A percentile compares a stretch with the other conserved stretches of the same genome.
phyloP scores from a whole-genome alignment of 2,113 vertebrate genomes.

The Saccopteryx bilineata region DNA sequence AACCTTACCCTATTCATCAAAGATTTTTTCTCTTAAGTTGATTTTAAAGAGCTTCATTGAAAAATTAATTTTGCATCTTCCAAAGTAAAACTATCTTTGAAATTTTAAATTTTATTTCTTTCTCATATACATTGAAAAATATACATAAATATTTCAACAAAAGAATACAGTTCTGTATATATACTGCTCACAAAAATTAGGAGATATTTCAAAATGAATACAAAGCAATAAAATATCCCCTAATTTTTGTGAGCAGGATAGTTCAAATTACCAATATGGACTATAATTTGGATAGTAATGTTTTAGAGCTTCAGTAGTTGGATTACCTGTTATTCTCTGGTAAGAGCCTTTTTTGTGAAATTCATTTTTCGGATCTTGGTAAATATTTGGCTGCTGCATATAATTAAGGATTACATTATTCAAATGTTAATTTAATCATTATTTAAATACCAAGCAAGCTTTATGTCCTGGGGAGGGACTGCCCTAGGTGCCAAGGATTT shows the following conservation, averaged over 20 bases:
- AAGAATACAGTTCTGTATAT: background rate
- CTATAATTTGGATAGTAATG: background rate
- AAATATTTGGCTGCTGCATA: background rate
- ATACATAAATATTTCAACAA: background rate
- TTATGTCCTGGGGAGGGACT: accelerated
- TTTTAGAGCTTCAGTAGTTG: background rate
- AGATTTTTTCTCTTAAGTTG: background rate
- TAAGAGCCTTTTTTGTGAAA: background rate
- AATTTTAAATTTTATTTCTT: background rate
- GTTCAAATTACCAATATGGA: background rate
- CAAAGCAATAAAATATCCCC: too few species aligned
- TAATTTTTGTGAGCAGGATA: too few species aligned
- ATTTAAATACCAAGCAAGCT: too few species aligned
- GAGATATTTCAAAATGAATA: too few species aligned
- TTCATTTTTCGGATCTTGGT: background rate
- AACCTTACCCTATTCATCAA: background rate
- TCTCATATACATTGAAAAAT: background rate
- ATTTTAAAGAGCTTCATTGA: constrained; percentile 16
- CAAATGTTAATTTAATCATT: background rate
- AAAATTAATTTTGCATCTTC: constrained; percentile 7
- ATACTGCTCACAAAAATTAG: too few species aligned
- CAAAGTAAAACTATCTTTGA: background rate
- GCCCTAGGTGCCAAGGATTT: background rate
- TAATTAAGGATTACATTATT: background rate
- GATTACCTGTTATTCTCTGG: background rate